These are phyloP conservation scores for Tachystola acroxantha DNA, from an alignment of 2,888 invertebrate genomes.

Conservation along the genomic window DNA sequence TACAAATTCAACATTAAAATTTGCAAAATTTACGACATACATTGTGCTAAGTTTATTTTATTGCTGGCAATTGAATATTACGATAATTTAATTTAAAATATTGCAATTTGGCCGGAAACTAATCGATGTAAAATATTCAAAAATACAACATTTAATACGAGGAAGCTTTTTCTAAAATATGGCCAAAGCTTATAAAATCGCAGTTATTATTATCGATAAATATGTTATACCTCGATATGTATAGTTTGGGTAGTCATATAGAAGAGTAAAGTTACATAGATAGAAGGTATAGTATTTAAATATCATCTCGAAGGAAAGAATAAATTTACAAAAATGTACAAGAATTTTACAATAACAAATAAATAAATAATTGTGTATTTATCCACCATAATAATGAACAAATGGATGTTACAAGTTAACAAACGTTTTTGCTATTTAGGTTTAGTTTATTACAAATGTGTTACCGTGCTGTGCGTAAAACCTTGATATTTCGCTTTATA, in stretches of 20 bases:
- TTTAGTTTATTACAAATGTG: conserved; percentile 17
- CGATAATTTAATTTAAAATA: background rate
- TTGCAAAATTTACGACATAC: conserved; percentile 35
- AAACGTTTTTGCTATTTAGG: background rate
- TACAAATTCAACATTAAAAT: conserved; percentile 36
- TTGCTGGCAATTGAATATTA: background rate
- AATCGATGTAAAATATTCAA: background rate
- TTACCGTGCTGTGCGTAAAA: conserved; percentile 23
- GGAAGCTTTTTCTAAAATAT: background rate
- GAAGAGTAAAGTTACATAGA: background rate
- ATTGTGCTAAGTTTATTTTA: background rate
- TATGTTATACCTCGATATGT: conserved; percentile 9
- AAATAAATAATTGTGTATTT: conserved; percentile 11
- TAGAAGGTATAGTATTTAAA: background rate
- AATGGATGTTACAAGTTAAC: no score
- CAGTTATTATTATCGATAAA: no score
- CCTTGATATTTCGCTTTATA: conserved; percentile 15
- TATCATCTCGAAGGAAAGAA: conserved; percentile 12
- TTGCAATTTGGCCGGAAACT: background rate
- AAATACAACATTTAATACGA: conserved; percentile 4
- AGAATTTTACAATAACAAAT: conserved; percentile 23
- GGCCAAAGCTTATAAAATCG: conserved; percentile 1
- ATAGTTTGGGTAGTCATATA: background rate
- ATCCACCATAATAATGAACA: conserved; percentile 10
- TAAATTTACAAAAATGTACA: conserved; percentile 58